A percentile compares a stretch with the other conserved stretches of the same genome.
Evolutionary conservation across 1,140 invertebrate genomes (phyloP).

Genomic region (Tetragonula clypearis): DNA sequence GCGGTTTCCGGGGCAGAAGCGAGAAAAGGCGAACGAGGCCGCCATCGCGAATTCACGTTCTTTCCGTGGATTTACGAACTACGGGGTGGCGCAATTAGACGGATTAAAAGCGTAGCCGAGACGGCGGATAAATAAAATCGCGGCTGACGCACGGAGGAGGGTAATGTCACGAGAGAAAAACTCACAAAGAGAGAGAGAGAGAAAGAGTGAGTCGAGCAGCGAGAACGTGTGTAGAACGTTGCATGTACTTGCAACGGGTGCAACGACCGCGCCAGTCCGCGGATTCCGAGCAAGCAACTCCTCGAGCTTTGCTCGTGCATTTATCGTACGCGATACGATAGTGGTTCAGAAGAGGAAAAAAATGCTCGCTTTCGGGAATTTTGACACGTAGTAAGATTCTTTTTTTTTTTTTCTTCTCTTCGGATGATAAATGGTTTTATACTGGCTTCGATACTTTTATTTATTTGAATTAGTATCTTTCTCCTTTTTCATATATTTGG

Average conservation of each 20-base stretch:
- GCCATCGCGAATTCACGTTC: constrained; percentile 12
- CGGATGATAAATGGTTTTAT: too few species aligned
- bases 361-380: background rate
- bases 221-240: constrained; percentile 19
- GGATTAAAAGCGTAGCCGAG: constrained; percentile 26
- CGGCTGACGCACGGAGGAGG: background rate
- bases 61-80: constrained; percentile 24
- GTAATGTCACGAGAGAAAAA: constrained; percentile 26
- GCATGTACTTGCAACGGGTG: constrained; percentile 41
- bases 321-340: constrained; percentile 45
- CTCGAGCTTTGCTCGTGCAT: constrained; percentile 50
- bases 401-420: background rate
- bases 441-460: too few species aligned
- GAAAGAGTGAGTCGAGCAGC: constrained; percentile 36
- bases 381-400: background rate
- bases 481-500: too few species aligned
- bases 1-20: background rate
- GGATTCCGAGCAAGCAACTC: constrained; percentile 71
- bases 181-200: constrained; percentile 46
- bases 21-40: background rate
- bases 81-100: constrained; percentile 29
- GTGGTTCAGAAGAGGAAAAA: background rate
- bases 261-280: constrained; percentile 73
- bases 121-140: constrained; percentile 39
- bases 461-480: too few species aligned